phyloP scores from a whole-genome alignment of 2,113 vertebrate genomes.

The Gadus macrocephalus region DNA sequence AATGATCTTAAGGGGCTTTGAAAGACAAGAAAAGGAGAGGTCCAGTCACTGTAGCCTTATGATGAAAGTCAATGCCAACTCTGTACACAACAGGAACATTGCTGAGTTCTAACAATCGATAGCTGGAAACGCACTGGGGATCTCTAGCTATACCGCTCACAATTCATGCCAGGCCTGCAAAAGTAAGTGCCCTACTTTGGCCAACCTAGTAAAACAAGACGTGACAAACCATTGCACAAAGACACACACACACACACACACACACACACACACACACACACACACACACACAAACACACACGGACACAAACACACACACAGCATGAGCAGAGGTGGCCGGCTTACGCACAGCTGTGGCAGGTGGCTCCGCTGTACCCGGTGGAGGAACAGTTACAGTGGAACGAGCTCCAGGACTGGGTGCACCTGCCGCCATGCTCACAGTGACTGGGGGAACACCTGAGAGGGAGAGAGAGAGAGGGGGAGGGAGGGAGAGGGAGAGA shows the following conservation, averaged over 20 bases:
- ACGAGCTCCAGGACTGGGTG: slow-evolving; percentile 88
- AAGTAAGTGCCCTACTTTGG: too few relatives aligned
- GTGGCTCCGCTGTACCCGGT: slow-evolving; percentile 89
- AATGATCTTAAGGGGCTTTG: too few relatives aligned
- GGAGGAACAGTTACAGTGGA: slow-evolving; percentile 85
- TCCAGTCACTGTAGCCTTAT: too few relatives aligned
- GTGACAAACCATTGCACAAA: not conserved
- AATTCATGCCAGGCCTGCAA: too few relatives aligned
- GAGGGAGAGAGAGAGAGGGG: slow-evolving; percentile 26
- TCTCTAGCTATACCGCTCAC: too few relatives aligned
- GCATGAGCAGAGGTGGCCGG: not conserved
- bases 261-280: slow-evolving; percentile 1
- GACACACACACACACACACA: too few relatives aligned
- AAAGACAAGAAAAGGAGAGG: too few relatives aligned
- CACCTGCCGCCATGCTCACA: slow-evolving; percentile 91
- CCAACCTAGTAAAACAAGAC: not conserved
- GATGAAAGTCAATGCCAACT: too few relatives aligned
- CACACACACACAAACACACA: not conserved
- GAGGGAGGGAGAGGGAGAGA: not conserved
- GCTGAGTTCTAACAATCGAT: too few relatives aligned
- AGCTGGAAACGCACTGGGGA: too few relatives aligned
- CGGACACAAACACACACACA: not conserved
- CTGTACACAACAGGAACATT: too few relatives aligned
- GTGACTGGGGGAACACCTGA: slow-evolving; percentile 87
- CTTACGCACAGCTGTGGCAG: slow-evolving; percentile 81